These are phyloP conservation scores for Pseudeuparius sepicola DNA, from an alignment of 2,888 invertebrate species.

Conservation along the genomic window DNA sequence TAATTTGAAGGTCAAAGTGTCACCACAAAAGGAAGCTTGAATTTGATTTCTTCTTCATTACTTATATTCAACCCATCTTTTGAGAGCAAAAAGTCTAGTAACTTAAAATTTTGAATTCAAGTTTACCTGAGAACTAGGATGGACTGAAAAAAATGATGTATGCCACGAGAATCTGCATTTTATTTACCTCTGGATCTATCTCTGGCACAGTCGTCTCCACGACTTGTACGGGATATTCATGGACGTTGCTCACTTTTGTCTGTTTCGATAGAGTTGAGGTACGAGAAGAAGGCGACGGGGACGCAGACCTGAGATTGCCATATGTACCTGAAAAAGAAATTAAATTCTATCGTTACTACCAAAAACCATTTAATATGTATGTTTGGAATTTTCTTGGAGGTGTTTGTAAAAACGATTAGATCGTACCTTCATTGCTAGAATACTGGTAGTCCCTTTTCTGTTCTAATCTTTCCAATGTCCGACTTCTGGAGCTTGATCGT, in stretches of 20 bases:
- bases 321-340: slow-evolving; percentile 29
- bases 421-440: slow-evolving; percentile 30
- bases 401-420: no score
- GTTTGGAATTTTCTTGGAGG: slow-evolving; percentile 1
- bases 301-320: slow-evolving; percentile 31
- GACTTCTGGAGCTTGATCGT: slow-evolving; percentile 28
- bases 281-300: slow-evolving; percentile 33
- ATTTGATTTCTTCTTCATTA: no score
- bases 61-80: no score
- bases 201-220: slow-evolving; percentile 36
- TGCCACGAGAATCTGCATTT: no score
- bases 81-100: no score
- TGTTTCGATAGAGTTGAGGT: slow-evolving; percentile 36
- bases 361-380: no score
- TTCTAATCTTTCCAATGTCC: slow-evolving; percentile 31
- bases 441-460: slow-evolving; percentile 32
- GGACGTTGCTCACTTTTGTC: slow-evolving; percentile 35
- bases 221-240: slow-evolving; percentile 34
- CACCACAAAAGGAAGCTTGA: no score
- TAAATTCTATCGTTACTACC: no score
- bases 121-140: no score
- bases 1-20: no score
- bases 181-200: slow-evolving; percentile 37
- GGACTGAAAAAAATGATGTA: no score
- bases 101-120: no score